A percentile compares a stretch with the other conserved stretches of the same genome.
Evolutionary conservation across 1,140 invertebrate species (phyloP).

Genomic region (Spodoptera frugiperda): DNA sequence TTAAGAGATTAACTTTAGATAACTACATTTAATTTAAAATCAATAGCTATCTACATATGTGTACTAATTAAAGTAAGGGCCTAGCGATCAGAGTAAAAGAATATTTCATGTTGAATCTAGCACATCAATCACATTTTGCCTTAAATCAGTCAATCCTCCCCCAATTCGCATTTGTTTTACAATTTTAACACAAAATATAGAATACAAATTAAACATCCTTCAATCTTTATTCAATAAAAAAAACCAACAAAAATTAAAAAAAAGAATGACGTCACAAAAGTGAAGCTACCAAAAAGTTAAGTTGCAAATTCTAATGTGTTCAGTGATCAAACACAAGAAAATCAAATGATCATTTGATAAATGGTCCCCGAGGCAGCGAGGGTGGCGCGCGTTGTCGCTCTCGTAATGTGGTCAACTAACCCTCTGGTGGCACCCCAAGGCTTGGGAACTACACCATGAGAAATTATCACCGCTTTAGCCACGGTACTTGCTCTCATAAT

Average conservation of each 20-base stretch:
- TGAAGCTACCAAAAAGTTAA: constrained; percentile 66
- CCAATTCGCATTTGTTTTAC: too few relatives aligned
- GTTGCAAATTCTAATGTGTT: constrained; percentile 84
- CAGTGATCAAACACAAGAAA: constrained; percentile 86
- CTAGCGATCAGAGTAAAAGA: too few relatives aligned
- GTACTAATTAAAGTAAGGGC: too few relatives aligned
- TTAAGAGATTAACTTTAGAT: background rate
- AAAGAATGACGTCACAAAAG: constrained; percentile 50
- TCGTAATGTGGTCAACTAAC: constrained; percentile 80
- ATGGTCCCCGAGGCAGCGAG: constrained; percentile 77
- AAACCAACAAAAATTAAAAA: constrained; percentile 42
- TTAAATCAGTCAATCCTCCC: too few relatives aligned
- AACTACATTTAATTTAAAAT: too few relatives aligned
- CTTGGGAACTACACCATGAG: constrained; percentile 41
- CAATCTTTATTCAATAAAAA: background rate
- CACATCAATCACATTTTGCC: too few relatives aligned
- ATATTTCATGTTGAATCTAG: too few relatives aligned
- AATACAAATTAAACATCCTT: too few relatives aligned
- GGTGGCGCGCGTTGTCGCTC: constrained; percentile 75
- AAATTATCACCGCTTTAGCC: constrained; percentile 41
- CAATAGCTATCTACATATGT: too few relatives aligned
- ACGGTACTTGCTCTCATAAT: constrained; percentile 42
- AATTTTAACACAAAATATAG: too few relatives aligned
- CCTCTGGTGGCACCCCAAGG: constrained; percentile 40
- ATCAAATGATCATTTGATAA: constrained; percentile 86